phyloP scores from a whole-genome alignment of 2,113 vertebrate genomes.

The Colius striatus region DNA sequence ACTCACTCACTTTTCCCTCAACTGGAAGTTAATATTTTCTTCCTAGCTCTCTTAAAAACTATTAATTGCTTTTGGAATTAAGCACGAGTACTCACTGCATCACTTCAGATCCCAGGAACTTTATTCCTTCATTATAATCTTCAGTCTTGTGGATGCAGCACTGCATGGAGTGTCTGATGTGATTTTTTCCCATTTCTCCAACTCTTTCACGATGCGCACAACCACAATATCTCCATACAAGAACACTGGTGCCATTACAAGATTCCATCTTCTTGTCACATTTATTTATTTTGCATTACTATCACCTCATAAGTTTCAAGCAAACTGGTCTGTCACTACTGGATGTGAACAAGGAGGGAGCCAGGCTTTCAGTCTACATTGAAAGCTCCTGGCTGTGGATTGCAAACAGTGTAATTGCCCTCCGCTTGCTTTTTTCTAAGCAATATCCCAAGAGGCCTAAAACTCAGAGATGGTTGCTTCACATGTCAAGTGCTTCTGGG shows the following conservation, averaged over 20 bases:
- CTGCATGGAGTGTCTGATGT: background rate
- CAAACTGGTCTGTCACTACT: rapidly evolving
- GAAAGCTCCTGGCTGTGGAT: background rate
- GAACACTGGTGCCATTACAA: background rate
- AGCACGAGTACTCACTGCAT: background rate
- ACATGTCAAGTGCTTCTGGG: background rate
- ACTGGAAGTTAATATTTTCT: background rate
- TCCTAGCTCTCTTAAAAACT: background rate
- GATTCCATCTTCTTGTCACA: background rate
- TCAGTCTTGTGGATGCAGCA: background rate
- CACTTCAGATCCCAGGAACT: background rate
- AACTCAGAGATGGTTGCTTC: background rate
- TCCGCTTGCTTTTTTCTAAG: background rate
- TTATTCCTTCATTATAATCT: background rate
- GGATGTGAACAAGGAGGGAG: background rate
- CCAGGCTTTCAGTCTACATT: background rate
- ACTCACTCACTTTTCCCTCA: background rate
- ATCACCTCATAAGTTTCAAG: background rate
- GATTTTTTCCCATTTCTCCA: background rate
- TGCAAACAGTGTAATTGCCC: background rate
- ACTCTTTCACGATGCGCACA: background rate
- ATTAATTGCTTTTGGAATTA: background rate
- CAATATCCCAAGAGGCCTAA: background rate
- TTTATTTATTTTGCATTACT: background rate
- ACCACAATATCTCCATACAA: background rate